Conservation (phyloP, 2,888 invertebrate species). For the Craniophora ligustri region DNA sequence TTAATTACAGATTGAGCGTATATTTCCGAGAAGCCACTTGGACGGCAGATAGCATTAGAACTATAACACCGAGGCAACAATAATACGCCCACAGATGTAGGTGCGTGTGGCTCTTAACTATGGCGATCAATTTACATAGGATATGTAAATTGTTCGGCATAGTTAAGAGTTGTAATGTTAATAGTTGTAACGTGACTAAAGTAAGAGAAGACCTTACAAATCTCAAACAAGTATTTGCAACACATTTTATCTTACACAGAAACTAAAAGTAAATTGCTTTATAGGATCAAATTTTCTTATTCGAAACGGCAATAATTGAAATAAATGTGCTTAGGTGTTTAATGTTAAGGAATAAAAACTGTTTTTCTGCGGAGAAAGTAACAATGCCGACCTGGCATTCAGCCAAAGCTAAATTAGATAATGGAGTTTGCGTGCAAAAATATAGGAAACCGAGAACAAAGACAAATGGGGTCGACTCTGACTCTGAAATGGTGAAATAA, state of each 20-base stretch:
- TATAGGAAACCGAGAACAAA: slow-evolving; percentile 88
- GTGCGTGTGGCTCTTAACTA: slow-evolving; percentile 3
- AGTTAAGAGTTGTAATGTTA: too few relatives aligned
- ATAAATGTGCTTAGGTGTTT: slow-evolving; percentile 81
- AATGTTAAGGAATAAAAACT: slow-evolving; percentile 83
- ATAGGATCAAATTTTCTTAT: slow-evolving; percentile 64
- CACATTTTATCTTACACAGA: slow-evolving; percentile 14
- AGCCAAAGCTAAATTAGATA: slow-evolving; percentile 89
- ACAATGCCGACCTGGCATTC: slow-evolving; percentile 86
- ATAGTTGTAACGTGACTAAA: slow-evolving; percentile 11
- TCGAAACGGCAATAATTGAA: slow-evolving; percentile 73
- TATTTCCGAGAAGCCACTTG: not conserved
- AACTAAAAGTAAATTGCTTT: slow-evolving; percentile 50
- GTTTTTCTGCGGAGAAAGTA: slow-evolving; percentile 82
- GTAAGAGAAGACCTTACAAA: slow-evolving; percentile 15
- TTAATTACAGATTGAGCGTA: not conserved
- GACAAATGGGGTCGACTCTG: slow-evolving; percentile 87
- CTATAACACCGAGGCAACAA: slow-evolving; percentile 4
- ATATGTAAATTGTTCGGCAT: too few relatives aligned
- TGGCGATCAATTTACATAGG: slow-evolving; percentile 9
- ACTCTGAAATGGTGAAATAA: slow-evolving; percentile 84
- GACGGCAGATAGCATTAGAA: not conserved
- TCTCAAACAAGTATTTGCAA: slow-evolving; percentile 10
- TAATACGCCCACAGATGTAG: not conserved
- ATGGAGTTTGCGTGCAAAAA: slow-evolving; percentile 89